Conservation (phyloP, 2,113 vertebrate species). For the Corythaixoides concolor region DNA sequence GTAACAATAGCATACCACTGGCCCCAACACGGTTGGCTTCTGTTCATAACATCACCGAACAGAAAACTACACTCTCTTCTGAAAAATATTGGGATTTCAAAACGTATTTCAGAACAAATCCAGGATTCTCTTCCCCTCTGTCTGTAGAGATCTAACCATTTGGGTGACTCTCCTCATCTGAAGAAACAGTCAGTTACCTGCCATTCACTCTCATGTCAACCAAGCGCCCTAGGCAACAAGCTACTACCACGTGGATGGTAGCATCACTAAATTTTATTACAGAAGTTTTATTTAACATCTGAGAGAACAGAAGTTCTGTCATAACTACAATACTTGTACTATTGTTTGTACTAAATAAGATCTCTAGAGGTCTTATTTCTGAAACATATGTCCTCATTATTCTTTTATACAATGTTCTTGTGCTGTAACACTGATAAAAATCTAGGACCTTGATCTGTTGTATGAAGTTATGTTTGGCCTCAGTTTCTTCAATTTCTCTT, state of each 20-base stretch:
- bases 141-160: background rate
- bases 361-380: background rate
- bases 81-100: background rate
- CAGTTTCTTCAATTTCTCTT: background rate
- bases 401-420: background rate
- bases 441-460: background rate
- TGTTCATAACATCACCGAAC: background rate
- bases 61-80: background rate
- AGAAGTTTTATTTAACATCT: background rate
- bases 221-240: too few relatives aligned
- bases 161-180: background rate
- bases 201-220: background rate
- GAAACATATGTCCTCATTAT: background rate
- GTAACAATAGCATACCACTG: background rate
- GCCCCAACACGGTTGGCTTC: too few relatives aligned
- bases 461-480: background rate
- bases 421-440: background rate
- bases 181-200: background rate
- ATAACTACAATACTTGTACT: background rate
- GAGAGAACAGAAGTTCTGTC: background rate
- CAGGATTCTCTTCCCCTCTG: background rate
- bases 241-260: too few relatives aligned
- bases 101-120: background rate
- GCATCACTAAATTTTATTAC: background rate
- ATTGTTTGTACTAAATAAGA: background rate